Conservation (phyloP, 2,888 invertebrate genomes). For the Dolichomitus sp. region DNA sequence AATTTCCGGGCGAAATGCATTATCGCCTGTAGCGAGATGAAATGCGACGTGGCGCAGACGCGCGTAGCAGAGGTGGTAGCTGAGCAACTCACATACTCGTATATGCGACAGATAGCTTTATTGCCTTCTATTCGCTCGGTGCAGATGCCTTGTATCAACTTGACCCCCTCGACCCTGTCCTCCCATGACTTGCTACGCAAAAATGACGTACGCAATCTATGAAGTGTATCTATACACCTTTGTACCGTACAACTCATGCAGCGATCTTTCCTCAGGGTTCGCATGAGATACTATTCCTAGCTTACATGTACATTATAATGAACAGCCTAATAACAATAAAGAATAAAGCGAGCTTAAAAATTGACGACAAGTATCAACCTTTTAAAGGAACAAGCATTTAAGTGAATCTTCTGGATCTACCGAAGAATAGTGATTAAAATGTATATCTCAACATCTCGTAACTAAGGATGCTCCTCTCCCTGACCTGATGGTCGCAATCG, state of each 20-base stretch:
- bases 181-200: constrained; percentile 54
- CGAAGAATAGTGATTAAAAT: not conserved
- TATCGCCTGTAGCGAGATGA: constrained; percentile 39
- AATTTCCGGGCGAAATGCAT: constrained; percentile 42
- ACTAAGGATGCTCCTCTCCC: not conserved
- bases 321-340: constrained; percentile 42
- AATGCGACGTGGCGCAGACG: constrained; percentile 39
- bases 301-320: constrained; percentile 42
- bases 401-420: not conserved
- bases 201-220: constrained; percentile 72
- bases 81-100: constrained; percentile 46
- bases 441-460: not conserved
- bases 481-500: not conserved
- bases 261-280: constrained; percentile 29
- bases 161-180: constrained; percentile 70
- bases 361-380: constrained; percentile 2
- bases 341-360: not conserved
- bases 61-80: constrained; percentile 44
- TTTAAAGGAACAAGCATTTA: not conserved
- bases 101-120: constrained; percentile 70
- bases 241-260: constrained; percentile 51
- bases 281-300: constrained; percentile 18
- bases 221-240: constrained; percentile 67
- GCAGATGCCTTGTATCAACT: constrained; percentile 69
- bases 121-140: constrained; percentile 61